phyloP scores from a whole-genome alignment of 1,140 invertebrate genomes.

The Cydia strobilella region DNA sequence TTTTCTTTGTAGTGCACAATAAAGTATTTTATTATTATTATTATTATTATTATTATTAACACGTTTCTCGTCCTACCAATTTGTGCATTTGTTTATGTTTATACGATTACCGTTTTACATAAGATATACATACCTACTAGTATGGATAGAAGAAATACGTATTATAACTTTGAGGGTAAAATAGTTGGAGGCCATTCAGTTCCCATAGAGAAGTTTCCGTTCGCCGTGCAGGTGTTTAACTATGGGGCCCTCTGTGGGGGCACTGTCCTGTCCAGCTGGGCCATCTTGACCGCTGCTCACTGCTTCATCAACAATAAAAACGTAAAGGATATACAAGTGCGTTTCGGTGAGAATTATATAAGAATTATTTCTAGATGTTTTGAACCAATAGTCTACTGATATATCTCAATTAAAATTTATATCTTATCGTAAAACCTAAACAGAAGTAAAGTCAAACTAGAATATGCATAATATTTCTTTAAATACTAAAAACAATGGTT shows the following conservation, averaged over 20 bases:
- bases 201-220: constrained; percentile 7
- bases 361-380: not conserved
- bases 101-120: not conserved
- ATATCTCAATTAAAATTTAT: not conserved
- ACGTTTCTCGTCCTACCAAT: not conserved
- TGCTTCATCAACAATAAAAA: constrained; percentile 56
- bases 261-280: constrained; percentile 56
- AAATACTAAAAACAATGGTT: not conserved
- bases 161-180: not conserved
- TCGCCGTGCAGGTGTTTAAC: constrained; percentile 16
- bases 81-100: not conserved
- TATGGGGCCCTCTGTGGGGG: constrained; percentile 54
- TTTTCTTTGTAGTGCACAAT: too few species aligned
- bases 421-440: not conserved
- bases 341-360: constrained; percentile 50
- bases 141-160: not conserved
- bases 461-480: too few species aligned
- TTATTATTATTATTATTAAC: too few species aligned
- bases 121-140: not conserved
- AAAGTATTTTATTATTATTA: too few species aligned
- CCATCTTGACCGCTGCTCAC: constrained; percentile 57
- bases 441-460: too few species aligned
- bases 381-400: not conserved
- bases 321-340: constrained; percentile 48
- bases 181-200: constrained; percentile 11